Evolutionary conservation across 1,140 invertebrate species (phyloP), one percentile per base, ranked within the genome.

Genomic region (Platyscapa corneri): DNA sequence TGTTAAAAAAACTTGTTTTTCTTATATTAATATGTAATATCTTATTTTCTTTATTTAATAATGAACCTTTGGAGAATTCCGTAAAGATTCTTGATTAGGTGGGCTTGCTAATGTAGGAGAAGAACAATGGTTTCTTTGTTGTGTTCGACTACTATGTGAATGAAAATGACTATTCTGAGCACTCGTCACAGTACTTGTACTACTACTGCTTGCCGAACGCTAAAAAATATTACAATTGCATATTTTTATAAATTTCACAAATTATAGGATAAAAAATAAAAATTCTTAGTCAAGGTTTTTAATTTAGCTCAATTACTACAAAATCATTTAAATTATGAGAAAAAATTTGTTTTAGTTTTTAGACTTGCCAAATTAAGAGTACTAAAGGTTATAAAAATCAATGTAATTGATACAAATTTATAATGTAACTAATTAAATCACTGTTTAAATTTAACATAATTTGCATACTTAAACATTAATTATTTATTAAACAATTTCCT

Each of bases 81-180:
- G 91, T 81, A 92, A 85, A 84, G 90, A 89, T 83, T 92, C 92
- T 88, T 91, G 90, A 87, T 89, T 91, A 85, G 90, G 87, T 88
- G 90, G 89, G 75, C n/a, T 84, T 39, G 88, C 88, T 42, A 91
- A 90, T 39, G 91, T 92, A n/a, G 92, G 89, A 83, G 92, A 90
- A 56, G 91, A 91, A 86, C 89, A 90, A 83, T 91, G 90, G 60
- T 89, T 91, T 89, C 91, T 90, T 85, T 92, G 91, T 86, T 92
- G 91, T 78, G 90, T 87, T 87, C 92, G 89, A 87, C 89, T 91
- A 79, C 89, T 89, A 87, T 92, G 92, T 42, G 90, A 88, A 87
- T 91, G 92, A 87, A 93, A 93, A 90, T 92, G 91, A 90, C 89
- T 92, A 87, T 92, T 91, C 88, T 93, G 92, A 49, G 92, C 89